Conservation (phyloP, 2,797 vertebrate species). For the Sebastes miniatus region DNA sequence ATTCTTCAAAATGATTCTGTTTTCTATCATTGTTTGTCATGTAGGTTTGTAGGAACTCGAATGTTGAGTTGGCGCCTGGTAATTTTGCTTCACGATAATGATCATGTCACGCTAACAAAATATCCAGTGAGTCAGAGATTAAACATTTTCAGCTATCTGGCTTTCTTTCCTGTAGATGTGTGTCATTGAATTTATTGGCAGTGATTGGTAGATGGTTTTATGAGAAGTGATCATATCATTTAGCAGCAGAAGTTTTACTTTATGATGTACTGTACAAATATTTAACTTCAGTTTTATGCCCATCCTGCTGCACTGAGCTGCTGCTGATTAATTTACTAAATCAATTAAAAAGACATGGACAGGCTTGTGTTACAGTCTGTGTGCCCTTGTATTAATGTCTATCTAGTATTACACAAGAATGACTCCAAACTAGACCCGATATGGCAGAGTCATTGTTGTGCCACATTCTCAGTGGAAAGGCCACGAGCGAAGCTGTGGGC, state of each 20-base stretch:
- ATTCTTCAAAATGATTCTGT: background rate
- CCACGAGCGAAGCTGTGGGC: constrained; percentile 25
- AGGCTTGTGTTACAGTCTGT: constrained; percentile 49
- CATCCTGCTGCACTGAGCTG: background rate
- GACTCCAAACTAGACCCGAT: constrained; percentile 32
- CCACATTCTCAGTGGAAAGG: constrained; percentile 20
- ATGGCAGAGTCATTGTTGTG: constrained; percentile 35
- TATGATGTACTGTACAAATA: background rate
- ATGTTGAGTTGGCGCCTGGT: background rate
- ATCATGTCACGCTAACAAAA: background rate
- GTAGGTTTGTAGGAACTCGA: background rate
- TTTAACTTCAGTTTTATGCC: constrained; percentile 7
- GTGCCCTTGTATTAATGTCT: constrained; percentile 28
- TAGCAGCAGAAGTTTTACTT: background rate
- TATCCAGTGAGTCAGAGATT: constrained; percentile 11
- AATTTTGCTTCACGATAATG: background rate
- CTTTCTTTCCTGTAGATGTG: background rate
- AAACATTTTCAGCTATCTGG: constrained; percentile 2
- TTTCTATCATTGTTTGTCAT: background rate
- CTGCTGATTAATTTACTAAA: constrained; percentile 56
- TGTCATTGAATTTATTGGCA: background rate
- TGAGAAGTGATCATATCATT: background rate
- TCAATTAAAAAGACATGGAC: constrained; percentile 63
- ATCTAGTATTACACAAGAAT: constrained; percentile 58
- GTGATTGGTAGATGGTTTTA: background rate